Evolutionary conservation across 2,113 vertebrate genomes (phyloP), one percentile per base, ranked within the genome.

Genomic region (Cheirogaleus medius): DNA sequence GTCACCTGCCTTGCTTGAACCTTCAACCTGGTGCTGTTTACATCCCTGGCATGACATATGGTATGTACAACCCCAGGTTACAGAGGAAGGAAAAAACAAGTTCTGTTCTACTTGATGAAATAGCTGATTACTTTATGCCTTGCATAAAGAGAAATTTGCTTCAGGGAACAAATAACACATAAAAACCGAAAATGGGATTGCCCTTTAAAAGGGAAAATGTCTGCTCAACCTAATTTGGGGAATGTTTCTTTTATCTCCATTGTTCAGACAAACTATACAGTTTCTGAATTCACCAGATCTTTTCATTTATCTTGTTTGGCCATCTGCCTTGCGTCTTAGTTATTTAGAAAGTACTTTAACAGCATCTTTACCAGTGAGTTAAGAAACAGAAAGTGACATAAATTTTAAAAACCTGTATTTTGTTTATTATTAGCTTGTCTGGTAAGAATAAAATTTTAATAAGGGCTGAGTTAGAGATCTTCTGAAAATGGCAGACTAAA

Each of bases 321-420:
- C 80, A 73, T 76, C 77, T 96, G 91, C 58, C 64, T 78, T 39
- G 29, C 56, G 68, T 77, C 77, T 39, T 63, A 49, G 93, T 89
- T 94, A 85, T 82, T 95, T 56, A 89, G 44, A 85, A 94, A 95
- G 39, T 39, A 34, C 54, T 84, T 78, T 81, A 86, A 76, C 34
- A 60, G 58, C 52, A 82, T 82, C 49, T 83, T 74, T 42, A 60
- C 52, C 68, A 80, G 49, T 74, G 49, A 90, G n/a, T 77, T 63
- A 97, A 96, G 87, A 77, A 90, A 94, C 21, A 93, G 77, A 92
- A 91, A 93, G 44, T 44, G 54, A 71, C 20, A 56, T 85, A 17
- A 83, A 21, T 56, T 56, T 56, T 21, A 56, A 56, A 52, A 58
- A 8, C 20, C n/a, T 77, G 8, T 58, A 52, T 90, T 83, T 86